Base-by-base conservation (phyloP, 2,797 vertebrate species). In the Ptychobarbus kaznakovi region DNA sequence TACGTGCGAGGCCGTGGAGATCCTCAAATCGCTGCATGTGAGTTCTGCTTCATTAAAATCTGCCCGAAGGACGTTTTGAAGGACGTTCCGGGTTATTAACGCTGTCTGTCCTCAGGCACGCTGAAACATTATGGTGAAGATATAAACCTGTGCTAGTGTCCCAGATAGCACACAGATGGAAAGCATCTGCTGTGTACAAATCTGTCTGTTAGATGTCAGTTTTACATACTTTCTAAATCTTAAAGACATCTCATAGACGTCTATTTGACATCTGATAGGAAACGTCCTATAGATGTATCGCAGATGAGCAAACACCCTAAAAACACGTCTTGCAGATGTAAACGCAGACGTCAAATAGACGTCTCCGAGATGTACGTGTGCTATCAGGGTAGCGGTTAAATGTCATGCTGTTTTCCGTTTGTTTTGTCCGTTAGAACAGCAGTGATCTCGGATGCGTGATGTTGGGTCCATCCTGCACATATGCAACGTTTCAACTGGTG, bases 391-490 rank as follows among this genome's bases (percentile, higher is more conserved):
- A 75, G 10, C 1, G 11, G 49, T 53, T 75, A 22, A 22, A 46
- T 28, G 77, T 63, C 32, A 79, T 32, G 25, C 25, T 65, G 46
- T 82, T 73, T 20, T 70, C 22, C 16, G 15, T 74, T 74, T 51
- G 28, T 56, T 80, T 53, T 72, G 69, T 58, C 13, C 66, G 4
- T 9, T 10, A 96, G 94, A 89, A 49, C 35, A 80, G 53, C 0
- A 78, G 35, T 16, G 87, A 92, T 1, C 42, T 94, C 0, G 98
- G 98, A 53, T 99, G 98, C 83, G 93, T 93, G 68, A 95, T 99
- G 92, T 92, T 99, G 87, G 98, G 98, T 3, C 97, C 98, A 0
- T 96, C 96, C 0, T 99, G 98, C 88, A 98, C 97, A 4, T 99
- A 95, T 0, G 96, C 97, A 61, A 98, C 98, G 28, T 99, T 90